Conservation (phyloP, 2,888 invertebrate species). For the Drosophila atripex region DNA sequence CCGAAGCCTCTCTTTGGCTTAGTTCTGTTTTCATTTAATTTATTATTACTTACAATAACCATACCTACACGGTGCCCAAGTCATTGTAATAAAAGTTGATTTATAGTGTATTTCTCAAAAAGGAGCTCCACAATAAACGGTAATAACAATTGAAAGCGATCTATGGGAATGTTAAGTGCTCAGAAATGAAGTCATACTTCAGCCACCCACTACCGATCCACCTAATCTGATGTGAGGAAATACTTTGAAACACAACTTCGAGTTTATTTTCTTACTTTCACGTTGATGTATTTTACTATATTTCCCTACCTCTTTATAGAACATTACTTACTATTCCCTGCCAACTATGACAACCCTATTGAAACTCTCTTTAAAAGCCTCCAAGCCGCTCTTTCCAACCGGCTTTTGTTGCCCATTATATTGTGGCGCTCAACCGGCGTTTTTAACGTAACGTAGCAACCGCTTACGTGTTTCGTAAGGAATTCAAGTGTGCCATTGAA, state of each 20-base stretch:
- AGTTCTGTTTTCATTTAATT: constrained; percentile 14
- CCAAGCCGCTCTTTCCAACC: constrained; percentile 31
- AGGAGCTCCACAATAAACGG: constrained; percentile 50
- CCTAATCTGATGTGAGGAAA: background rate
- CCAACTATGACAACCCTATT: constrained; percentile 57
- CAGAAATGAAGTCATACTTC: constrained; percentile 52
- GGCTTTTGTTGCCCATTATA: constrained; percentile 51
- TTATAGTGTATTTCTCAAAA: constrained; percentile 63
- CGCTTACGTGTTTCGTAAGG: background rate
- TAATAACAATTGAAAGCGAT: constrained; percentile 16
- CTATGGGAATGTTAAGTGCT: background rate
- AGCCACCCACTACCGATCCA: background rate
- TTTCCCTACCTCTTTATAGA: background rate
- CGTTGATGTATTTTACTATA: background rate
- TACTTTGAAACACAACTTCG: background rate
- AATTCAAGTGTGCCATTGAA: constrained; percentile 49
- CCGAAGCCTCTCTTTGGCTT: constrained; percentile 20
- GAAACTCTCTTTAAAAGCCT: constrained; percentile 18
- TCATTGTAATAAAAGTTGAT: constrained; percentile 62
- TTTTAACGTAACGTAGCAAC: constrained; percentile 36
- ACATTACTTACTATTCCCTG: background rate
- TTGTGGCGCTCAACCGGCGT: constrained; percentile 53
- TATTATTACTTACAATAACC: constrained; percentile 34
- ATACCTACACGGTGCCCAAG: constrained; percentile 17
- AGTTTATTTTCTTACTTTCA: background rate